Evolutionary conservation across 2,888 invertebrate genomes (phyloP).

Genomic region (Apoda limacodes): DNA sequence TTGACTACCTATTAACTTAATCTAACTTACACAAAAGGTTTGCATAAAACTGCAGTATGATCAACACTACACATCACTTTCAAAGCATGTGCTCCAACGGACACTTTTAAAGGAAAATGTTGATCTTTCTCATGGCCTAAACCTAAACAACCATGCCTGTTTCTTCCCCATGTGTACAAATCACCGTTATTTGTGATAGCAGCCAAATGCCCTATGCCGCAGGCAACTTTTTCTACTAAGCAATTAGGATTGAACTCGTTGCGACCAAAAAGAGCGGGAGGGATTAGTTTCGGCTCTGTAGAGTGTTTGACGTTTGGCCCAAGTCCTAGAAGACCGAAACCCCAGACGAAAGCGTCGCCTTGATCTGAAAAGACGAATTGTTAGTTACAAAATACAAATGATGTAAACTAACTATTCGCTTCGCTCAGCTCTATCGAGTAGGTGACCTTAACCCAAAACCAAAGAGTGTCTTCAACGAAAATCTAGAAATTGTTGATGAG

Average conservation of each 20-base stretch:
- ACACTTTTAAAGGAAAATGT: conserved; percentile 86
- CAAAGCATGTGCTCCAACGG: conserved; percentile 80
- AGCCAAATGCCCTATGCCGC: conserved; percentile 80
- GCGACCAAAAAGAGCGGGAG: conserved; percentile 84
- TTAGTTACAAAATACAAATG: no score
- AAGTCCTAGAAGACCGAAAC: conserved; percentile 90
- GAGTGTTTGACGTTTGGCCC: conserved; percentile 83
- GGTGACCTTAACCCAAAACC: no score
- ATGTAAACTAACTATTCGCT: no score
- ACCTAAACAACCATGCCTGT: conserved; percentile 86
- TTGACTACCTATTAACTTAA: conserved; percentile 1
- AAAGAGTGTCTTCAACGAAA: no score
- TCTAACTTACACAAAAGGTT: conserved; percentile 70
- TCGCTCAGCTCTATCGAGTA: no score
- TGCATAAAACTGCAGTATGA: conserved; percentile 82
- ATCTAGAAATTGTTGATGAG: no score
- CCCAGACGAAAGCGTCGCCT: conserved; percentile 93
- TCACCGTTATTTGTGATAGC: conserved; percentile 88
- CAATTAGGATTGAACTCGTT: conserved; percentile 84
- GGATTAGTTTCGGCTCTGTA: conserved; percentile 77
- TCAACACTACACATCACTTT: conserved; percentile 88
- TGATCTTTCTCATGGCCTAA: conserved; percentile 85
- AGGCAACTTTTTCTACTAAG: conserved; percentile 73
- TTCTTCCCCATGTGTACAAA: conserved; percentile 93
- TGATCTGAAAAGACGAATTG: conserved; percentile 70